Base-by-base conservation (phyloP, 2,113 vertebrate genomes). In the Rostratula benghalensis region DNA sequence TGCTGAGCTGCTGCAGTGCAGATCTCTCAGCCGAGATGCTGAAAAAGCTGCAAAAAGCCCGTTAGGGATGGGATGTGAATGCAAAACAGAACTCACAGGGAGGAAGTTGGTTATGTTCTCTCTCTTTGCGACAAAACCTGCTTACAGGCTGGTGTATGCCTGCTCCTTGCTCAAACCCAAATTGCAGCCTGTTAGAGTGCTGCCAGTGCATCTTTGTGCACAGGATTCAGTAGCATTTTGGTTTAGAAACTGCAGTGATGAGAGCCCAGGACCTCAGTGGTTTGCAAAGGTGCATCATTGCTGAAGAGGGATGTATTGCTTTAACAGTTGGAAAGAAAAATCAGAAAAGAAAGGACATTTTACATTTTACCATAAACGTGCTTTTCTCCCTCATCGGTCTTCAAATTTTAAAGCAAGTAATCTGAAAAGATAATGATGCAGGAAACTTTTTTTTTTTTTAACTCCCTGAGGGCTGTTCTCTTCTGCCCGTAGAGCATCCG, bases 1-100 rank as follows among this genome's bases (percentile, higher is more conserved):
- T 23, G 70, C 87, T 31, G 93, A 60, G 83, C 23, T 92, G 91
- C 95, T 96, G 95, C 93, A 95, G 53, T 96, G 95, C 97, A 95
- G 95, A 90, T 82, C 79, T 64, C 11, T 5, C 0, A 8, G 8
- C 73, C 28, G 90, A 63, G 84, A 71, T 2, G 3, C 74, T 60
- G 35, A 27, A 31, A 56, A 68, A 59, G 5, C 74, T 60, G 35
- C 27, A 31, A 60, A 71, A 54, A 70, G 50, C 67, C 85, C 75
- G 46, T 86, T 93, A 83, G 25, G 6, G 8, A 4, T 2, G 3
- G 54, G 51, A 56, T 4, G 57, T 13, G 27, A 39, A 39, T 53
- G 78, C 74, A 57, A 63, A 92, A 31, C 67, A 65, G 15, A 82
- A 68, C 75, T 77, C 0, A 0, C 67, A 6, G 11, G 7, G 69